phyloP scores from a whole-genome alignment of 2,888 invertebrate genomes.

The Plagodis dolabraria region DNA sequence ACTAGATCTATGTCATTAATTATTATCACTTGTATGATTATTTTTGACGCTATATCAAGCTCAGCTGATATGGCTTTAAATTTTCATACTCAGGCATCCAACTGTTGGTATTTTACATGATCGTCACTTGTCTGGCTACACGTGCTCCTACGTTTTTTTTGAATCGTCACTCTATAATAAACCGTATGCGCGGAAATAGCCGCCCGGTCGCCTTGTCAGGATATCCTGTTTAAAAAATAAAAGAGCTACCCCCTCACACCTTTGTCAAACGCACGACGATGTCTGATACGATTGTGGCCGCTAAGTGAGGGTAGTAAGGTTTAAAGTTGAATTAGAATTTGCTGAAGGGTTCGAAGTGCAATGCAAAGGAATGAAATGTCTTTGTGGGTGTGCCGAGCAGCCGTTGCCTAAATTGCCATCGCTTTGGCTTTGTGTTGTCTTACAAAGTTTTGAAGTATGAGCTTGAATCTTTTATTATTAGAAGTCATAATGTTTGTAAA shows the following conservation, averaged over 20 bases:
- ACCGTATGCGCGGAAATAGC: constrained; percentile 71
- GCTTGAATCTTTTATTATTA: too few relatives aligned
- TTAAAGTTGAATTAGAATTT: constrained; percentile 37
- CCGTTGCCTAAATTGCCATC: constrained; percentile 36
- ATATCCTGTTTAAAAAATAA: constrained; percentile 82
- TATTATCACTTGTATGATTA: too few relatives aligned
- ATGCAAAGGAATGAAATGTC: constrained; percentile 30
- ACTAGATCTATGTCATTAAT: too few relatives aligned
- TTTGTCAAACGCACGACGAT: constrained; percentile 42
- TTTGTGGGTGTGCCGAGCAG: constrained; percentile 28
- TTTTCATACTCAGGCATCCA: constrained; percentile 14
- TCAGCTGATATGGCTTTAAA: background rate
- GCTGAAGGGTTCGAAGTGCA: constrained; percentile 31
- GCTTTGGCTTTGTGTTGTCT: constrained; percentile 32
- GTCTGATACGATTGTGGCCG: constrained; percentile 32
- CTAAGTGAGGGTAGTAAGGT: constrained; percentile 30
- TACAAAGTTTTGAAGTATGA: constrained; percentile 1
- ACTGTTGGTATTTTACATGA: constrained; percentile 40
- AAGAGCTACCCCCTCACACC: constrained; percentile 73
- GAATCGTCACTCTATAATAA: constrained; percentile 62
- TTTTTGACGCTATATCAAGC: background rate
- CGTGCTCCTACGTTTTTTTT: constrained; percentile 71
- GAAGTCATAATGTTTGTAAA: too few relatives aligned
- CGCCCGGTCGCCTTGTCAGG: constrained; percentile 66
- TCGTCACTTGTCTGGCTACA: constrained; percentile 63